phyloP scores from a whole-genome alignment of 2,113 vertebrate genomes.

The Myrmecobius fasciatus region DNA sequence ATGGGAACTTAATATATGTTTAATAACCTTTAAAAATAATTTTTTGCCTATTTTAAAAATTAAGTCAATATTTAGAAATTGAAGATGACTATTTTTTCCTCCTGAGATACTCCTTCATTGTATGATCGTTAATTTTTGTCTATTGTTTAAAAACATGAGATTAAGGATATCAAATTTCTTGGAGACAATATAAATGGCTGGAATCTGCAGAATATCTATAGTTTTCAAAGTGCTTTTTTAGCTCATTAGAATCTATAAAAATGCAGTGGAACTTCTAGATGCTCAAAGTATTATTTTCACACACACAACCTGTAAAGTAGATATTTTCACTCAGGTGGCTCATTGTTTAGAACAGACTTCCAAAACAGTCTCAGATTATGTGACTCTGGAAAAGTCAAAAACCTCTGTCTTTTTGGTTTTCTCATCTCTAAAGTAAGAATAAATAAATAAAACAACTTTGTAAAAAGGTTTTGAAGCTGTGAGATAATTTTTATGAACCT shows the following conservation, averaged over 20 bases:
- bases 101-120: conserved; percentile 29
- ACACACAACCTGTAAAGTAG: not conserved
- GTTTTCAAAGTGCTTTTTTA: not conserved
- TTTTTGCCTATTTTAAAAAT: conserved; percentile 74
- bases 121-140: conserved; percentile 9
- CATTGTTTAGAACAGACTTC: not conserved
- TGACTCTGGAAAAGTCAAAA: not conserved
- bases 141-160: conserved; percentile 8
- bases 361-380: not conserved
- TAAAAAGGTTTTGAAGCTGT: not conserved
- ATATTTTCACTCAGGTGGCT: not conserved
- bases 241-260: not conserved
- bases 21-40: not conserved
- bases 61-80: conserved; percentile 76
- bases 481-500: not conserved
- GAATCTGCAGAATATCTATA: not conserved
- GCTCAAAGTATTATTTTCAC: not conserved
- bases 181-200: not conserved
- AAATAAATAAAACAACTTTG: not conserved
- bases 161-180: not conserved
- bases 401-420: not conserved
- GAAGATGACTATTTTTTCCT: conserved; percentile 64
- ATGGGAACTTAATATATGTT: not conserved
- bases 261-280: not conserved
- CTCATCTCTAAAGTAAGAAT: not conserved